phyloP scores from a whole-genome alignment of 2,113 vertebrate genomes.

The Narcine bancroftii region DNA sequence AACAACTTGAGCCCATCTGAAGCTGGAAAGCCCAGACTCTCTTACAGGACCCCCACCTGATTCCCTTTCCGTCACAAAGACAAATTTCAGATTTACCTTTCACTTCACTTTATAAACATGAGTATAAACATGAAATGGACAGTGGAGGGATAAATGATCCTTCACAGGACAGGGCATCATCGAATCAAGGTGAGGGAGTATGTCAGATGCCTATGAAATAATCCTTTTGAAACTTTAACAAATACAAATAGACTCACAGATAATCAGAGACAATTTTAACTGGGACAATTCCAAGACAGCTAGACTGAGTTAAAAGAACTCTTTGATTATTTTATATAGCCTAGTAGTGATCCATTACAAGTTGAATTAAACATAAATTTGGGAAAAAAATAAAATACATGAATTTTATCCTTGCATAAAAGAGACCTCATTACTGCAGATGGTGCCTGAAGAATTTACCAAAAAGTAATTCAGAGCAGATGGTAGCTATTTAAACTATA shows the following conservation, averaged over 20 bases:
- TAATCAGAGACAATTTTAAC: not conserved
- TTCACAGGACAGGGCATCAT: not conserved
- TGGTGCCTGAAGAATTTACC: not conserved
- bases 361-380: not conserved
- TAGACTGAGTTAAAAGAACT: not conserved
- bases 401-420: not conserved
- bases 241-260: not conserved
- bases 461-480: not conserved
- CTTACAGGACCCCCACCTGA: not conserved
- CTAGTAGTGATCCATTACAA: not conserved
- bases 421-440: not conserved
- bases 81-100: not conserved
- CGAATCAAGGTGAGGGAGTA: not conserved
- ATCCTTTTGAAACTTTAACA: not conserved
- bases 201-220: not conserved
- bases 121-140: too few relatives aligned
- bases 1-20: not conserved
- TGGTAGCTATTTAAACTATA: not conserved
- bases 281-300: not conserved
- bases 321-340: not conserved
- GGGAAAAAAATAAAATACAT: not conserved
- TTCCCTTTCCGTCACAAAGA: not conserved
- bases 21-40: not conserved
- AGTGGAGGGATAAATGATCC: not conserved
- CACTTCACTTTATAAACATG: not conserved